Conservation (phyloP, 2,797 vertebrate species). For the Pangasius djambal region DNA sequence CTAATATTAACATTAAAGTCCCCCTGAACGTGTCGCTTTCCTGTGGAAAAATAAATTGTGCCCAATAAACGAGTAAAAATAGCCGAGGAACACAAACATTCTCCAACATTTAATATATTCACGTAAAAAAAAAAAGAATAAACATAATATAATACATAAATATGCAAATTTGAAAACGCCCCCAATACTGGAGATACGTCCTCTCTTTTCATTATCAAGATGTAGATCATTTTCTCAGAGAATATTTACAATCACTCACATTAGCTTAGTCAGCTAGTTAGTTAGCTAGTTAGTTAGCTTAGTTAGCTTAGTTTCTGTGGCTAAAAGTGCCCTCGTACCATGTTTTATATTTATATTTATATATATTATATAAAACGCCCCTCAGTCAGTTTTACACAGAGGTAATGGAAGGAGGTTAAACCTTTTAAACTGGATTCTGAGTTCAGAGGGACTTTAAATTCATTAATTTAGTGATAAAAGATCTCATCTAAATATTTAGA, state of each 20-base stretch:
- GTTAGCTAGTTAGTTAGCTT: not conserved
- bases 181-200: not conserved
- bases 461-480: not conserved
- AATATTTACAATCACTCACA: not conserved
- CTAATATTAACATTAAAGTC: slow-evolving; percentile 37
- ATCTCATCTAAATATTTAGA: slow-evolving; percentile 30
- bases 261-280: not conserved
- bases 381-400: not conserved
- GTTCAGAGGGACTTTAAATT: slow-evolving; percentile 14
- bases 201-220: not conserved
- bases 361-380: not conserved
- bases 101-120: not conserved
- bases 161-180: not conserved
- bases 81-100: not conserved
- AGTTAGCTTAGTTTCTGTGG: not conserved
- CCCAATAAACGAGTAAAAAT: not conserved
- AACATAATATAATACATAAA: not conserved
- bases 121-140: not conserved
- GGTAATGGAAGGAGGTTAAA: not conserved
- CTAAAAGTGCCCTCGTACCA: not conserved
- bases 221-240: no score
- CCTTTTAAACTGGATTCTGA: not conserved
- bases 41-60: not conserved
- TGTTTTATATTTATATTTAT: not conserved
- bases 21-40: not conserved